Base-by-base conservation (phyloP, 2,113 vertebrate species). In the Mola mola region DNA sequence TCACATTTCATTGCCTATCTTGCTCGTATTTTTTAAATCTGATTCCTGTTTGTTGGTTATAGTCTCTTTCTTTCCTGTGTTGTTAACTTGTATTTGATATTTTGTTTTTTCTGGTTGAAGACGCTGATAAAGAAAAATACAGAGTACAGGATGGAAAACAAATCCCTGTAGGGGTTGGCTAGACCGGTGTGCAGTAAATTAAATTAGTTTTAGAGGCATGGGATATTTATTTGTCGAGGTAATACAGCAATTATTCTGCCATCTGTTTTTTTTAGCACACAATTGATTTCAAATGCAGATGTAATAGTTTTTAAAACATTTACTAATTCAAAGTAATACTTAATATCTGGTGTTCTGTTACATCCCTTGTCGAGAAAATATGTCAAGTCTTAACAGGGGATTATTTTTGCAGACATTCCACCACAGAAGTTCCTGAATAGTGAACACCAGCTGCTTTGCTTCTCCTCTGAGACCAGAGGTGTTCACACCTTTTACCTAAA, bases 401-500 rank as follows among this genome's bases (percentile, higher is more conserved):
- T 21, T 15, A 28, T 42, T 16, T 42, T 11, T 20, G 43, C 19
- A 19, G n/a, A 37, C 17, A 40, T 33, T 40, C n/a, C 21, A 41
- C 19, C 2, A 5, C 33, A 25, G 11, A 19, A 55, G 29, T 55
- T 67, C 36, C 13, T 19, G 22, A 69, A 16, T 50, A 38, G 52
- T 36, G 55, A 29, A 68, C 28, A 49, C 52, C 62, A 43, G 46
- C 34, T 46, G 19, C 12, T 26, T 0, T 16, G n/a, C n/a, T 15
- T 58, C 41, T 34, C 59, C 51, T 73, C 43, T 22, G 34, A 51
- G 28, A 69, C 63, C 33, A 13, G 43, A 73, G 62, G 43, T 77
- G 47, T 63, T 65, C 51, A 38, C 42, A 66, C 58, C 48, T 65
- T 70, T 57, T 70, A 59, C 73, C 47, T 51, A 29, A 55, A 36